Evolutionary conservation across 2,888 invertebrate genomes (phyloP), one percentile per base, ranked within the genome.

Genomic region (Eupithecia insigniata): DNA sequence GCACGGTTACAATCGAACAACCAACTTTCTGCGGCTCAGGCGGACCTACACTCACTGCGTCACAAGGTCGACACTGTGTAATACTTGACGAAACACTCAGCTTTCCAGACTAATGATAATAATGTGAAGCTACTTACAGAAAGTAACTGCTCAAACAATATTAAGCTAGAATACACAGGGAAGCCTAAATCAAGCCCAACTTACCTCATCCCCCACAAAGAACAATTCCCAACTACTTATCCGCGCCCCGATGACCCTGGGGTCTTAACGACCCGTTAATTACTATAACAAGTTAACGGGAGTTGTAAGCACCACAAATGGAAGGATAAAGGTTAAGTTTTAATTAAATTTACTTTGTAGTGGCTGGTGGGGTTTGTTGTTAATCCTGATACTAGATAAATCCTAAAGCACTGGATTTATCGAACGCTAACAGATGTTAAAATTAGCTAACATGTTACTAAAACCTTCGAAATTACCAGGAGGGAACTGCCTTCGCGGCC

Each of bases 241-340:
- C 68, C 66, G 36, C 39, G 39, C n/a, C 55, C 36, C 66, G 61
- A 60, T 51, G 69, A 32, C 69, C 61, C 65, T 64, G 58, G 68
- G 67, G 39, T 26, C 51, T 55, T 74, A 77, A 77, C 69, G 72
- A 73, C 60, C 64, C 65, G 73, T 67, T 72, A 69, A 77, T 75
- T 67, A 72, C 74, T 69, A 28, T 51, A 51, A 70, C 43, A 51
- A 68, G 71, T 70, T 66, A 71, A 75, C 72, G 68, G 73, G 51
- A 66, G 66, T 62, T 72, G 67, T 75, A 74, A 74, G 76, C 72
- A 71, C 69, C 72, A 71, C 69, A 74, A 75, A 77, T 76, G 72
- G 69, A 46, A n/a, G 26, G 60, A 58, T 61, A 72, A 36, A 65
- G 72, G 62, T 32, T 46, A 67, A 72, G 69, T 72, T 69, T 58